A percentile compares a stretch with the other conserved stretches of the same genome.
These are phyloP conservation scores for Apodemia zela DNA, from an alignment of 2,888 invertebrate genomes.

Conservation along the genomic window DNA sequence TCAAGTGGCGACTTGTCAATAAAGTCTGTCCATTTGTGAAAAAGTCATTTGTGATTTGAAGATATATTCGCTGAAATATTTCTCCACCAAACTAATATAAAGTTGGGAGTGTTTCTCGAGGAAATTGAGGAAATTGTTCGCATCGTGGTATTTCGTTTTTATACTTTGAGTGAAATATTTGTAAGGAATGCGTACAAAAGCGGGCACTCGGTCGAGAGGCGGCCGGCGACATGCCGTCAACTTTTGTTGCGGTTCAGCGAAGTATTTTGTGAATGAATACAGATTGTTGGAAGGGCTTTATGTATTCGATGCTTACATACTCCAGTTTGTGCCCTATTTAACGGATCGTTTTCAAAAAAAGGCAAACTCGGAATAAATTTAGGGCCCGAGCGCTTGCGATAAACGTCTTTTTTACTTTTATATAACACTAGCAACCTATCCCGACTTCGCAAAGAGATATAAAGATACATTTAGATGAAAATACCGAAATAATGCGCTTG, in stretches of 20 bases:
- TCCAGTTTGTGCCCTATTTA: not conserved
- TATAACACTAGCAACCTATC: no score
- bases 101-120: not conserved
- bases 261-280: not conserved
- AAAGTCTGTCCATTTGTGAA: not conserved
- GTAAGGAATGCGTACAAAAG: not conserved
- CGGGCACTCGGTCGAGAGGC: not conserved
- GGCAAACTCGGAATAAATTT: no score
- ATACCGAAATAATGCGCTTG: no score
- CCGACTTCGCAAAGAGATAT: no score
- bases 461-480: no score
- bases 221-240: not conserved
- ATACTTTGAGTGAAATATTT: not conserved
- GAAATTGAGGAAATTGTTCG: not conserved
- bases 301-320: not conserved
- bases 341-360: no score
- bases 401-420: no score
- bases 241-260: not conserved
- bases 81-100: not conserved
- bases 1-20: constrained; percentile 1
- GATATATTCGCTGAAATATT: not conserved
- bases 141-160: not conserved
- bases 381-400: no score
- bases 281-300: not conserved
- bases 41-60: not conserved